Conservation (phyloP, 2,888 invertebrate species). For the Seira musarum region DNA sequence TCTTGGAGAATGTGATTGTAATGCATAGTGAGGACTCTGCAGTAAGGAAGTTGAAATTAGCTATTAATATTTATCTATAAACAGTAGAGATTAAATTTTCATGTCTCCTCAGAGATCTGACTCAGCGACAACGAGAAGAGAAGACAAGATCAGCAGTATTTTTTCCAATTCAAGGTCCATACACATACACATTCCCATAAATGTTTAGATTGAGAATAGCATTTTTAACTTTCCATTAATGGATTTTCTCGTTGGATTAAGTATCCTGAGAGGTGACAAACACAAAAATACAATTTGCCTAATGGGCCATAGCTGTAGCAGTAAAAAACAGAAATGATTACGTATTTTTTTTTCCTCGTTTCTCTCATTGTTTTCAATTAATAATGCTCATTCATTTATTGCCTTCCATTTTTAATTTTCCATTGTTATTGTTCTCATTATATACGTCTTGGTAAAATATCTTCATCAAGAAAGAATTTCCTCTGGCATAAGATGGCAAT, state of each 20-base stretch:
- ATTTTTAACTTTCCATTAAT: slow-evolving; percentile 38
- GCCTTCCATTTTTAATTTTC: neutral
- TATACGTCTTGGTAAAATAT: neutral
- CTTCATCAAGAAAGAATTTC: neutral
- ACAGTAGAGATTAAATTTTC: too few species aligned
- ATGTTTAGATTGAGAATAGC: neutral
- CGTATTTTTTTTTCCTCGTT: neutral
- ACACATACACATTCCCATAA: neutral
- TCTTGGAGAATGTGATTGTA: too few species aligned
- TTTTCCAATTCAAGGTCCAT: slow-evolving; percentile 11
- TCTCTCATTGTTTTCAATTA: neutral
- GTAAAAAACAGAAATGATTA: slow-evolving; percentile 2
- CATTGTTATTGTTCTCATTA: too few species aligned
- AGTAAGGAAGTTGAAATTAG: too few species aligned
- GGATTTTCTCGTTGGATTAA: slow-evolving; percentile 49
- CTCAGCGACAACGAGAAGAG: too few species aligned
- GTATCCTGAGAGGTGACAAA: slow-evolving; percentile 33
- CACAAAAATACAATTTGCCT: slow-evolving; percentile 22
- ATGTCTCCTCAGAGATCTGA: too few species aligned
- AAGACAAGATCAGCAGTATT: neutral
- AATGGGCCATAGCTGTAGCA: slow-evolving; percentile 18
- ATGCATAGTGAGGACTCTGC: too few species aligned
- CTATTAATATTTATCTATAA: too few species aligned
- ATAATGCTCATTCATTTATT: slow-evolving; percentile 1
- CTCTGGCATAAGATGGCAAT: neutral